Percentiles rank a stretch among this genome's conserved stretches.
Evolutionary conservation across 2,888 invertebrate genomes (phyloP).

Genomic region (Timema cristinae): DNA sequence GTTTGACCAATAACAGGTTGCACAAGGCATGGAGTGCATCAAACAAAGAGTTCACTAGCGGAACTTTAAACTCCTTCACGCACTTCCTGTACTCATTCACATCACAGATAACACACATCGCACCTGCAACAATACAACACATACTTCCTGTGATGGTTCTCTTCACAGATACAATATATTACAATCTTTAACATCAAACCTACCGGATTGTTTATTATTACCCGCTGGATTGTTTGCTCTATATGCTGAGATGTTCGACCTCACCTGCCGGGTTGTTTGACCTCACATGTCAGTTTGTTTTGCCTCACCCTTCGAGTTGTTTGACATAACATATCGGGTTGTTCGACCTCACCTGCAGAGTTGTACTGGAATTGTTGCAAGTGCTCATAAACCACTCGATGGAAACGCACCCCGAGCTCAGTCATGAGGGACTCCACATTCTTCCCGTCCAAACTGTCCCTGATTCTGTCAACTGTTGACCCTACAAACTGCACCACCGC

Average conservation of each 20-base stretch:
- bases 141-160: background rate
- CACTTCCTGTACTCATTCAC: constrained; percentile 94
- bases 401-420: constrained; percentile 89
- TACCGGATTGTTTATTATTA: too few species aligned
- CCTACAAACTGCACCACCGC: constrained; percentile 81
- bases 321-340: too few species aligned
- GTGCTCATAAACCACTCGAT: constrained; percentile 91
- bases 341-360: constrained; percentile 64
- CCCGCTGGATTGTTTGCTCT: too few species aligned
- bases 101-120: constrained; percentile 97
- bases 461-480: constrained; percentile 69
- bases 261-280: too few species aligned
- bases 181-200: too few species aligned
- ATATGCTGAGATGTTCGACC: too few species aligned
- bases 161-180: too few species aligned
- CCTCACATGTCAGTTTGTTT: too few species aligned
- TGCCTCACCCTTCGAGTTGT: too few species aligned
- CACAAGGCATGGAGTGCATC: constrained; percentile 94
- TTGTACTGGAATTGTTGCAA: constrained; percentile 92
- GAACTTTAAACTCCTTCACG: constrained; percentile 71
- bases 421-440: constrained; percentile 81
- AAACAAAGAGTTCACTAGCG: constrained; percentile 82
- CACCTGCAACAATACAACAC: constrained; percentile 56
- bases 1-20: constrained; percentile 90
- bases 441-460: constrained; percentile 83